A percentile compares a stretch with the other conserved stretches of the same genome.
Conservation (phyloP, 2,113 vertebrate genomes). For the Python bivittatus region DNA sequence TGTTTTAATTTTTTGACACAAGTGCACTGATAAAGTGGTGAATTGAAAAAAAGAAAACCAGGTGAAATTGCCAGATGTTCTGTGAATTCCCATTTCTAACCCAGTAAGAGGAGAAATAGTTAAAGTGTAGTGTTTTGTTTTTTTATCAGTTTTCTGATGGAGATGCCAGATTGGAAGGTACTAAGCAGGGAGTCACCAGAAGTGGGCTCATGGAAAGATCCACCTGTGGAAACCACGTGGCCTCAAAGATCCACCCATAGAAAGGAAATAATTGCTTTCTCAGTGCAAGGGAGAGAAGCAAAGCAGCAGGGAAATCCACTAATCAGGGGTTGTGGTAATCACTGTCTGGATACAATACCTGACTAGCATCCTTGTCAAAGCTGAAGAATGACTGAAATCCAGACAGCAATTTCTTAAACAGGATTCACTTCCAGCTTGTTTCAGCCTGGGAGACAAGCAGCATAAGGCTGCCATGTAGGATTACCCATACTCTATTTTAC, state of each 20-base stretch:
- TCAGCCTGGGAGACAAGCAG: background rate
- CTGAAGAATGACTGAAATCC: no score
- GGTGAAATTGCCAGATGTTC: background rate
- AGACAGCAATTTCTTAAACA: background rate
- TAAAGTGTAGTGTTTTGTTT: background rate
- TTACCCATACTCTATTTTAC: background rate
- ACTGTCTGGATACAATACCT: background rate
- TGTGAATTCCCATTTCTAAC: background rate
- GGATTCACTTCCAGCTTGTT: background rate
- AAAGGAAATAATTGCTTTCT: background rate
- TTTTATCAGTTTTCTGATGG: background rate
- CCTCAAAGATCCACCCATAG: background rate
- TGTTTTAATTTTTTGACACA: background rate
- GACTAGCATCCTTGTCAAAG: background rate
- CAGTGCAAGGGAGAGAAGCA: background rate
- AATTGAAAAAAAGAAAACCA: background rate
- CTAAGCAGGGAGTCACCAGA: no score
- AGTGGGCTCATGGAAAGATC: no score
- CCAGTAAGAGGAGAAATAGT: background rate
- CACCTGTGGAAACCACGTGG: background rate
- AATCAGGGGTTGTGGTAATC: background rate
- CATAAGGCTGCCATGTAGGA: background rate
- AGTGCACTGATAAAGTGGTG: background rate
- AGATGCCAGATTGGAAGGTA: background rate
- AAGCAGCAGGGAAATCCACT: background rate